Evolutionary conservation across 92 coral and sea anemone species (phyloP).

Genomic region (Zoanthus sansibaricus): DNA sequence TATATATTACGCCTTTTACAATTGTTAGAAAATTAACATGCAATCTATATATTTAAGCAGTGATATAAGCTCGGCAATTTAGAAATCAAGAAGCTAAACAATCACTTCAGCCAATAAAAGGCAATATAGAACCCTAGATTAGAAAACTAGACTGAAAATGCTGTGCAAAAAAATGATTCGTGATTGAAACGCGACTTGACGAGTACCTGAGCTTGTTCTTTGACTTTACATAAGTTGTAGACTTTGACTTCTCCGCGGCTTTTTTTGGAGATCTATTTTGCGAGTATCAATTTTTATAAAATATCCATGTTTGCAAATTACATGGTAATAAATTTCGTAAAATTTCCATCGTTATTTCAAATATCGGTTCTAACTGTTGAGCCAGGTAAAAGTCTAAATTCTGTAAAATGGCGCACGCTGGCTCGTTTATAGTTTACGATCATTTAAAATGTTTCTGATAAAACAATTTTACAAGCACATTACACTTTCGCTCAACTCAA

Average conservation of each 20-base stretch:
- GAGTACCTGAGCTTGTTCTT: not conserved
- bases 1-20: constrained; percentile 4
- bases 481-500: constrained; percentile 15
- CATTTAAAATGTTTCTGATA: constrained; percentile 4
- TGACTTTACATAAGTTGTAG: not conserved
- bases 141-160: not conserved
- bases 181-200: constrained; percentile 6
- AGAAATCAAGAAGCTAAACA: not conserved
- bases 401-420: constrained; percentile 13
- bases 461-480: not conserved
- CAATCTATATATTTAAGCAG: not conserved
- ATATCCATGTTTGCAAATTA: not conserved
- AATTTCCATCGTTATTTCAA: constrained; percentile 10
- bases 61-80: constrained; percentile 8
- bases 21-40: not conserved
- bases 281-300: not conserved
- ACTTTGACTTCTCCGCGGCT: not conserved
- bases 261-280: too few species aligned
- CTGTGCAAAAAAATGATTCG: not conserved
- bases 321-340: constrained; percentile 1
- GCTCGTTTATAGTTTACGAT: not conserved
- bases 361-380: constrained; percentile 8
- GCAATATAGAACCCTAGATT: not conserved
- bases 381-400: constrained; percentile 13
- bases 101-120: not conserved